Conservation (phyloP, 2,113 vertebrate species). For the Sisor rabdophorus region DNA sequence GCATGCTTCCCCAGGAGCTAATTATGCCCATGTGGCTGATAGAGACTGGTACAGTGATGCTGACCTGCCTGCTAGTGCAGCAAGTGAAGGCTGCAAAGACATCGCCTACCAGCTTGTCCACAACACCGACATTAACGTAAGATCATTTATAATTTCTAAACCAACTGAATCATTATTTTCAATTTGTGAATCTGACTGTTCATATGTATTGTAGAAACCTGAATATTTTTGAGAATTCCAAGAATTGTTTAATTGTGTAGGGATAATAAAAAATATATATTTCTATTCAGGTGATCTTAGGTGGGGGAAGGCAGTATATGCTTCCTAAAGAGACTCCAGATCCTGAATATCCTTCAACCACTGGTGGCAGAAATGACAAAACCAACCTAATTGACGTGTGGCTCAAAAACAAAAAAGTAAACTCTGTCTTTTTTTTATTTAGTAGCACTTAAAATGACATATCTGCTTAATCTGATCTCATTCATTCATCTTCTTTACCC, state of each 20-base stretch:
- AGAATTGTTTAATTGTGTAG: not conserved
- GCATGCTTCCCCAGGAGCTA: constrained; percentile 71
- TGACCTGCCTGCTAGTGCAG: constrained; percentile 52
- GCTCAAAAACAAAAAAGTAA: constrained; percentile 63
- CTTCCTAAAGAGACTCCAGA: constrained; percentile 49
- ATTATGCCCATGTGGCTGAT: constrained; percentile 66
- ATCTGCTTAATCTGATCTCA: too few relatives aligned
- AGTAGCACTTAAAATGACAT: too few relatives aligned
- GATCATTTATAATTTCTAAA: constrained; percentile 16
- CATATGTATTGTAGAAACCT: not conserved
- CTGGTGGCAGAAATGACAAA: constrained; percentile 60
- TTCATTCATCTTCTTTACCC: too few relatives aligned
- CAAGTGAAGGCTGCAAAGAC: constrained; percentile 64
- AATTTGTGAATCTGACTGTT: not conserved
- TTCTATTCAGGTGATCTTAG: constrained; percentile 70
- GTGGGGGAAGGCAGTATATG: constrained; percentile 77
- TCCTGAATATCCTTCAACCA: constrained; percentile 60
- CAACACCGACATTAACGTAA: constrained; percentile 76
- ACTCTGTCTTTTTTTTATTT: not conserved
- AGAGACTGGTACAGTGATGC: constrained; percentile 72
- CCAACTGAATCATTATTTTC: not conserved
- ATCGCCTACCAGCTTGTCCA: constrained; percentile 71
- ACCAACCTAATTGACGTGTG: constrained; percentile 65
- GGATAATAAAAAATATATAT: not conserved
- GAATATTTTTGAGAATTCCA: not conserved